Percentiles rank a stretch among this genome's conserved stretches.
Conservation (phyloP, 2,888 invertebrate species). For the Plemyria rubiginata region DNA sequence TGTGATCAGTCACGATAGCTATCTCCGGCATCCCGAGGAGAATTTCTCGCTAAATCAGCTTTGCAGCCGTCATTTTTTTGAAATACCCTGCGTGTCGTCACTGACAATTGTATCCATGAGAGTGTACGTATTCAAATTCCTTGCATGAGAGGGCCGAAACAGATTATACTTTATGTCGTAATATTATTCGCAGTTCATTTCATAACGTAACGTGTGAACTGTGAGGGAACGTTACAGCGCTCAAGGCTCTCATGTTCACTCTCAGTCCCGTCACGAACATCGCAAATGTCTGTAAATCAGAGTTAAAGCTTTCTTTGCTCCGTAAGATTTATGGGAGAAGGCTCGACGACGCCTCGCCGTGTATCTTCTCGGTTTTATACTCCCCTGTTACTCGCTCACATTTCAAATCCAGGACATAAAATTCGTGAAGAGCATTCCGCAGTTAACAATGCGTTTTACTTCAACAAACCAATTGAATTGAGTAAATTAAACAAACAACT, state of each 20-base stretch:
- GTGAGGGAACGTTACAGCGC: conserved; percentile 37
- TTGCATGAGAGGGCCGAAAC: conserved; percentile 17
- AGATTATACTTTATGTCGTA: conserved; percentile 23
- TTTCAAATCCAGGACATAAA: conserved; percentile 44
- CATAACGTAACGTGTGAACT: conserved; percentile 29
- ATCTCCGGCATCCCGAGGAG: conserved; percentile 54
- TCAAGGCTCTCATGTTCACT: conserved; percentile 42
- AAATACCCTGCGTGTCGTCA: conserved; percentile 39
- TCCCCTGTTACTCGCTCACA: conserved; percentile 58
- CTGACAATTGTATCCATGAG: conserved; percentile 28
- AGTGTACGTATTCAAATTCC: no score
- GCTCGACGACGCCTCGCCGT: conserved; percentile 61
- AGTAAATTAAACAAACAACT: conserved; percentile 55
- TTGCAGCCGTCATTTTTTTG: conserved; percentile 48
- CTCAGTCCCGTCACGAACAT: conserved; percentile 56
- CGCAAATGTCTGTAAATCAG: conserved; percentile 72
- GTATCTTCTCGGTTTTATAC: conserved; percentile 59
- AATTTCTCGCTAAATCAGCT: conserved; percentile 60
- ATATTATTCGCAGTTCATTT: conserved; percentile 42
- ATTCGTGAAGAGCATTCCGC: conserved; percentile 36
- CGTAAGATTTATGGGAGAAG: conserved; percentile 67
- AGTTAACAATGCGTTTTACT: conserved; percentile 50
- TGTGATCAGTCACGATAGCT: conserved; percentile 60
- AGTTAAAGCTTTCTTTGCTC: conserved; percentile 74
- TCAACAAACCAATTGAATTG: conserved; percentile 49